Conservation (phyloP, 2,888 invertebrate species). For the Macrosiphum euphorbiae region DNA sequence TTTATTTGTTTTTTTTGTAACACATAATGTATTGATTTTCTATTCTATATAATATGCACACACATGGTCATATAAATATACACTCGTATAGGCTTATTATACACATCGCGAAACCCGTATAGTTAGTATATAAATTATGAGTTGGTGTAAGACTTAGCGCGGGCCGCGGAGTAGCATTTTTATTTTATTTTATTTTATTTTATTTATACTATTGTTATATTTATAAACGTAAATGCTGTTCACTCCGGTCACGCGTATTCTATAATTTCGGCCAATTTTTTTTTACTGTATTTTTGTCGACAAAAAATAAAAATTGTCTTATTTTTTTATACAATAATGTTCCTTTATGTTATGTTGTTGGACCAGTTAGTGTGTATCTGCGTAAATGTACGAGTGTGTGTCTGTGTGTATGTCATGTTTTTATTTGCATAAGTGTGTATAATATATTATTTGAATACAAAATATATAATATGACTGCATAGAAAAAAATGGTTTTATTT, state of each 20-base stretch:
- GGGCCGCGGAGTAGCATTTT: neutral
- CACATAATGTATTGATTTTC: neutral
- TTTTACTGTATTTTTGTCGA: neutral
- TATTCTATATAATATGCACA: neutral
- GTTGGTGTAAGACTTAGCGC: neutral
- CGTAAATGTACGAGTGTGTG: neutral
- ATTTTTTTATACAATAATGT: neutral
- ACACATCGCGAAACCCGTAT: neutral
- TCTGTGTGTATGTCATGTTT: neutral
- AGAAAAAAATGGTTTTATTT: neutral
- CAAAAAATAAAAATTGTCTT: neutral
- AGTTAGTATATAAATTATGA: neutral
- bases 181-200: conserved; percentile 14
- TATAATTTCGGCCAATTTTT: neutral
- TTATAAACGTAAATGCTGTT: neutral
- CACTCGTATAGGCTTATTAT: neutral
- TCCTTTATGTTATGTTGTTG: neutral
- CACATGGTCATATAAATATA: neutral
- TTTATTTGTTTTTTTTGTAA: neutral
- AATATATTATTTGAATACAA: neutral
- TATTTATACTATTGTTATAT: conserved; percentile 23
- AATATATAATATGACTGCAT: conserved; percentile 26
- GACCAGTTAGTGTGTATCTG: neutral
- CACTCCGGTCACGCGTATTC: neutral
- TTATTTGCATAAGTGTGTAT: neutral